Base-by-base conservation (phyloP, 2,888 invertebrate genomes). In the Cartodere bifasciata region DNA sequence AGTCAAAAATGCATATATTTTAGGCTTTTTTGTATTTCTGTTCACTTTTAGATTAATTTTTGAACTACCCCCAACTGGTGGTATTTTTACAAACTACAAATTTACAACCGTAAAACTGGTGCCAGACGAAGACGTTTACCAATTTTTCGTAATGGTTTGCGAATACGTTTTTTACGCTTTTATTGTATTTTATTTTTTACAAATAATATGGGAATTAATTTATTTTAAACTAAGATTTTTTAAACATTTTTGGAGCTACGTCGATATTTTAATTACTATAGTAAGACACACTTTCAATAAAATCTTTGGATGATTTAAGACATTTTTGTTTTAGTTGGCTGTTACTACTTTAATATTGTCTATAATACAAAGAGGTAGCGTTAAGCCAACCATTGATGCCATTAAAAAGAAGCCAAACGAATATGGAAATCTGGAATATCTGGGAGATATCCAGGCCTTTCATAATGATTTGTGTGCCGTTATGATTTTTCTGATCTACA, bases 51-150 rank as follows among this genome's bases (percentile, higher is more conserved):
- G 77, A 51, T 52, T 80, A 11, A 56, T 73, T 10, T 68, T 75
- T 29, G 82, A 83, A 58, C 67, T 78, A 43, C 75, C 79, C 1
- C 69, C 80, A 0, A 73, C 74, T 3, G 82, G 82, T 9, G 77
- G 78, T 2, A 63, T 77, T 15, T 52, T 77, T 12, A 63, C 80
- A 0, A 68, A 69, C 1, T 64, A 62, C 42, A 57, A 60, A 3
- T 60, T 78, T 45, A 62, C 68, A 16, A 66, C 73, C 1, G 63
- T 75, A 0, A 71, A 71, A 42, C n/a, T n/a, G n/a, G n/a, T n/a
- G n/a, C n/a, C n/a, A n/a, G n/a, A n/a, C n/a, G n/a, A n/a, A n/a
- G n/a, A n/a, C n/a, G n/a, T n/a, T n/a, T n/a, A n/a, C n/a, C n/a
- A n/a, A n/a, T 64, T 64, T 46, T 48, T 67, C 21, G 53, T 71